These are phyloP conservation scores for Adrianichthys oophorus DNA, from an alignment of 2,797 vertebrate species.

Conservation along the genomic window DNA sequence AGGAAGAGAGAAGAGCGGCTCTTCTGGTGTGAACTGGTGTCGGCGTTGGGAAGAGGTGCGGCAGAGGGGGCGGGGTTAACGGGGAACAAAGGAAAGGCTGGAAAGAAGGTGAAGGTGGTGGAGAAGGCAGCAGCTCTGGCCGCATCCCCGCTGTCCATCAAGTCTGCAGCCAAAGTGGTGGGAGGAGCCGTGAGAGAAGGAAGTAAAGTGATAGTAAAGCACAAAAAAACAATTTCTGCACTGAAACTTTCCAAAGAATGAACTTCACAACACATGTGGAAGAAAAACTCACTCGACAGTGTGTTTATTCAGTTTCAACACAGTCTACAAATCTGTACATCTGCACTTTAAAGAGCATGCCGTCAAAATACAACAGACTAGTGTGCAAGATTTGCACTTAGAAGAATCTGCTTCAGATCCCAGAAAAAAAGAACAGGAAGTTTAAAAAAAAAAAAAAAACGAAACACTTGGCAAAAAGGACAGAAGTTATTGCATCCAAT, in stretches of 20 bases:
- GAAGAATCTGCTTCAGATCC: constrained; percentile 20
- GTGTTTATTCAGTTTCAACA: neutral
- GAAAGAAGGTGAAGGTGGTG: constrained; percentile 72
- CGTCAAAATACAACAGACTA: neutral
- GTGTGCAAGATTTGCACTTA: neutral
- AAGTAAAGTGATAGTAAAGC: constrained; percentile 75
- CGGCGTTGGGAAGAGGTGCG: constrained; percentile 73
- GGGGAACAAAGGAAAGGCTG: constrained; percentile 60
- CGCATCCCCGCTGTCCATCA: constrained; percentile 69
- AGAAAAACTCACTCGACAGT: neutral
- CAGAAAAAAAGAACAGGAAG: constrained; percentile 14
- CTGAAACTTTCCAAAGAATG: constrained; percentile 3
- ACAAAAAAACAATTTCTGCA: constrained; percentile 66
- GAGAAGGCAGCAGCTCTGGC: constrained; percentile 73
- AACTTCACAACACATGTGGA: neutral
- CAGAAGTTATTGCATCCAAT: constrained; percentile 1
- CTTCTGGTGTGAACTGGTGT: constrained; percentile 79
- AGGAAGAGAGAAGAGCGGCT: constrained; percentile 68
- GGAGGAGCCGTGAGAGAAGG: constrained; percentile 79
- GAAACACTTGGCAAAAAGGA: constrained; percentile 4
- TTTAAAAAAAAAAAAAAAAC: constrained; percentile 6
- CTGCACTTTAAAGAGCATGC: neutral
- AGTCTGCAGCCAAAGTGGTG: constrained; percentile 67
- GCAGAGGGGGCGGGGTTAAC: constrained; percentile 75
- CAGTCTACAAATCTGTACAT: neutral